Evolutionary conservation across 1,140 invertebrate genomes (phyloP), one percentile per base, ranked within the genome.

Genomic region (Sitodiplosis mosellana): DNA sequence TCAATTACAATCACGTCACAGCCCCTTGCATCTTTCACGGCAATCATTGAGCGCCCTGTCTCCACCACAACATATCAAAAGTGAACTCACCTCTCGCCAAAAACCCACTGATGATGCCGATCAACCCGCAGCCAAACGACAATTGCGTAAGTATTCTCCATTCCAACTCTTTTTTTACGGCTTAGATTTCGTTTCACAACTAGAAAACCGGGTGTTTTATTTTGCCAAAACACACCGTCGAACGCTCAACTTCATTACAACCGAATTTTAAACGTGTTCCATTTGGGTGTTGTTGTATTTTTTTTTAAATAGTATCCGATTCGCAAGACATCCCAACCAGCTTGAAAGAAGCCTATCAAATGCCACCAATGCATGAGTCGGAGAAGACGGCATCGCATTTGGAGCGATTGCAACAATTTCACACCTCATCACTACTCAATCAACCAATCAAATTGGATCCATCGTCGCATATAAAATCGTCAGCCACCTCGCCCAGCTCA

Each of bases 381-480:
- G 21, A 27, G 17, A 19, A 45, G 6, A 33, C 21, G 22, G 12
- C 43, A 17, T 45, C 43, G 17, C 43, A 45, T 45, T 45, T 45
- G 17, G 43, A 45, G n/a, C 43, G 43, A 3, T 33, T 45, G 17
- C 43, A 45, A 17, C 43, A 45, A 45, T 33, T 27, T 27, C 20
- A 45, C 17, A 22, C 20, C 10, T 45, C 43, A 27, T 45, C 43
- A n/a, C 43, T 45, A 15, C 17, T 45, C 21, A 45, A 45, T 45
- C 43, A 45, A 33, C 43, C 43, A 2, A 12, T 45, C 3, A 22
- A 45, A 45, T 22, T 45, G 43, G 43, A 45, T 27, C 12, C 17
- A 17, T n/a, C 17, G 12, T 14, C 43, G n/a, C 20, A 45, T 27
- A 11, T 33, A n/a, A 22, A 45, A 33, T n/a, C 22, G 12, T 11